Evolutionary conservation across 2,888 invertebrate species (phyloP).

Genomic region (Tridacna crocea): DNA sequence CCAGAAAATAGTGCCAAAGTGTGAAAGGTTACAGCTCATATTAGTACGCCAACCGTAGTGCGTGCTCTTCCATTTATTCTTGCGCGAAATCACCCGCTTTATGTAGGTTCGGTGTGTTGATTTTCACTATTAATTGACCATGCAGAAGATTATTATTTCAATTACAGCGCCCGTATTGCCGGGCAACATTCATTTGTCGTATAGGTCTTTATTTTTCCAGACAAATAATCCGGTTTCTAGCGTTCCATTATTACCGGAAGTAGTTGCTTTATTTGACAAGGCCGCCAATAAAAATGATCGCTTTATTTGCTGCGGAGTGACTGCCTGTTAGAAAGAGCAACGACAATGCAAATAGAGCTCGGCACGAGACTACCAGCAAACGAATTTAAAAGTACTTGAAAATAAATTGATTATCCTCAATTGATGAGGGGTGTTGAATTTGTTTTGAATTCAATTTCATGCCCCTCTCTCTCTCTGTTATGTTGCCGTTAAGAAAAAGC

Average conservation of each 20-base stretch:
- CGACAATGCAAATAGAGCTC: constrained; percentile 21
- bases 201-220: constrained; percentile 23
- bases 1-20: constrained; percentile 52
- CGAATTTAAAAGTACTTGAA: constrained; percentile 31
- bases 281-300: constrained; percentile 47
- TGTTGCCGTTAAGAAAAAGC: too few relatives aligned
- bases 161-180: constrained; percentile 62
- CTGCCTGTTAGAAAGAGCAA: constrained; percentile 5
- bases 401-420: constrained; percentile 32
- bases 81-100: constrained; percentile 63
- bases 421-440: constrained; percentile 23
- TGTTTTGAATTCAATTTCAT: constrained; percentile 20
- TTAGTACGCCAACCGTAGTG: constrained; percentile 49
- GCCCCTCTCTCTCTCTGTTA: not conserved
- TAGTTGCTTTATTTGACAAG: constrained; percentile 45
- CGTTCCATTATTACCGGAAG: constrained; percentile 37
- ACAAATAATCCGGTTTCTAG: constrained; percentile 40
- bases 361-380: constrained; percentile 21
- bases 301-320: constrained; percentile 40
- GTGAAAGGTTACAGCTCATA: constrained; percentile 58
- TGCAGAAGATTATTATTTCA: constrained; percentile 63
- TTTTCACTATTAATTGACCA: constrained; percentile 61
- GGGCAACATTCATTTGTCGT: constrained; percentile 46
- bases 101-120: constrained; percentile 43
- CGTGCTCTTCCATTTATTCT: constrained; percentile 62